phyloP scores from a whole-genome alignment of 37 sponge, comb jelly and placozoan species.

The Haliclona indistincta region DNA sequence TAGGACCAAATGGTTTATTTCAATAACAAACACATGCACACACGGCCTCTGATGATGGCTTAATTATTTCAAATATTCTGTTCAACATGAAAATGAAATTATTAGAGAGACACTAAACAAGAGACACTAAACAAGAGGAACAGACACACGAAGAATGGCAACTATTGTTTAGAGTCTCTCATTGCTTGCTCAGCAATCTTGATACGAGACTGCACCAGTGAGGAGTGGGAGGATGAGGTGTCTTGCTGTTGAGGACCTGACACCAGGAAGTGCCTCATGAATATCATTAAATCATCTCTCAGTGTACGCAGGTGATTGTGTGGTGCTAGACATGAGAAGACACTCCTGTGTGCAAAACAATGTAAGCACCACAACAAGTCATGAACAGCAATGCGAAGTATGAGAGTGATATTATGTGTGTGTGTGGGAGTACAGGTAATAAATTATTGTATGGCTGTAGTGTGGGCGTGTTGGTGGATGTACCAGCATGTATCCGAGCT shows the following conservation, averaged over 20 bases:
- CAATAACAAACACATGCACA: no score
- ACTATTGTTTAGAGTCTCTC: no score
- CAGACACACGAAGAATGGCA: no score
- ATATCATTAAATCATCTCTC: constrained; percentile 50
- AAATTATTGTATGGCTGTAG: neutral
- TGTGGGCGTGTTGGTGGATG: no score
- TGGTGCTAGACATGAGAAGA: constrained; percentile 46
- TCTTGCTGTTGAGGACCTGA: neutral
- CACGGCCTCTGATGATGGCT: no score
- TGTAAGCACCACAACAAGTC: neutral
- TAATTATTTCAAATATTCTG: no score
- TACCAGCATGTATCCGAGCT: constrained; percentile 30
- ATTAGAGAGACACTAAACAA: no score
- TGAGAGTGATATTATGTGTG: neutral
- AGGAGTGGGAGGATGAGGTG: neutral
- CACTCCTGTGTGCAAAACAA: constrained; percentile 1
- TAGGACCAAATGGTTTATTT: constrained; percentile 8
- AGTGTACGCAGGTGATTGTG: constrained; percentile 44
- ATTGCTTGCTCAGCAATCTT: constrained; percentile 25
- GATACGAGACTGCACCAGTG: constrained; percentile 3
- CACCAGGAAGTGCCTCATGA: constrained; percentile 58
- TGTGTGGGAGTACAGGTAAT: neutral
- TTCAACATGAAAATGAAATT: no score
- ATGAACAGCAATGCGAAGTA: neutral
- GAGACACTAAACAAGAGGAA: no score